A percentile compares a stretch with the other conserved stretches of the same genome.
Conservation (phyloP, 1,140 invertebrate species). For the Megathymus violae region DNA sequence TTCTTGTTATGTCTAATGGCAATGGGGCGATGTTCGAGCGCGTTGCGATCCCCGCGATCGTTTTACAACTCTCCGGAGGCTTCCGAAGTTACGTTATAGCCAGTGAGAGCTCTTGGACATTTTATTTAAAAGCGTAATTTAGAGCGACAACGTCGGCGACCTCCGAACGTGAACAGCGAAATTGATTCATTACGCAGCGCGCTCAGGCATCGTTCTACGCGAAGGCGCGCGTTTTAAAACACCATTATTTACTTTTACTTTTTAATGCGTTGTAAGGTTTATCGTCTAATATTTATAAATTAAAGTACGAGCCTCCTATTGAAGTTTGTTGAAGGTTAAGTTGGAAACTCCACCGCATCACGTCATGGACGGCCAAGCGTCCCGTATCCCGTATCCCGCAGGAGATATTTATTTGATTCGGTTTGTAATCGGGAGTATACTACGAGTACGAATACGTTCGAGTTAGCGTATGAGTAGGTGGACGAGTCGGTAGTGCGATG, state of each 20-base stretch:
- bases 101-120: slow-evolving; percentile 34
- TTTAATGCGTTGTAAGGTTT: slow-evolving; percentile 61
- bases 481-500: slow-evolving; percentile 78
- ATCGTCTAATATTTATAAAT: slow-evolving; percentile 63
- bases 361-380: slow-evolving; percentile 49
- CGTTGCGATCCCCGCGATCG: slow-evolving; percentile 48
- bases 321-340: slow-evolving; percentile 65
- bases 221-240: slow-evolving; percentile 78
- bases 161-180: neutral
- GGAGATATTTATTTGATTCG: slow-evolving; percentile 62
- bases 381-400: slow-evolving; percentile 43
- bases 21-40: slow-evolving; percentile 69
- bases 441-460: slow-evolving; percentile 49
- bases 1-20: slow-evolving; percentile 78
- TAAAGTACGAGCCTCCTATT: slow-evolving; percentile 46
- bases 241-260: slow-evolving; percentile 79
- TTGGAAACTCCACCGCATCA: slow-evolving; percentile 57
- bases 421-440: slow-evolving; percentile 68
- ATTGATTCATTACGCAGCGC: slow-evolving; percentile 36
- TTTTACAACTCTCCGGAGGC: slow-evolving; percentile 46
- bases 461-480: slow-evolving; percentile 66
- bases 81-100: slow-evolving; percentile 44
- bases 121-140: neutral
- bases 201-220: slow-evolving; percentile 55
- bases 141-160: neutral